Conservation (phyloP, 2,888 invertebrate genomes). For the Leuctra nigra region DNA sequence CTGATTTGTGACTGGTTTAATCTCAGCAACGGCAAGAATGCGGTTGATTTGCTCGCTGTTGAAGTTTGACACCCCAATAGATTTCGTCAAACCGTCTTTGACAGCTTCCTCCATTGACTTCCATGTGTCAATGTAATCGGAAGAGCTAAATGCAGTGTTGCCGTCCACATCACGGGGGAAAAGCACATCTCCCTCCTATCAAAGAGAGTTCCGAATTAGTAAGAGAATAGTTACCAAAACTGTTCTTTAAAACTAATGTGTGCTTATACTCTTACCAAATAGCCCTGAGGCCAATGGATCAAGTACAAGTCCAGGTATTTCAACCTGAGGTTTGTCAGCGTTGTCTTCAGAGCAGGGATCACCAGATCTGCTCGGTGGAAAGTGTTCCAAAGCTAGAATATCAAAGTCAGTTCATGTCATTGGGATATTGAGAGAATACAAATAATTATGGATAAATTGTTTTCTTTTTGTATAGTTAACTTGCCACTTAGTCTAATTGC, state of each 20-base stretch:
- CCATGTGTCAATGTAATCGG: slow-evolving; percentile 69
- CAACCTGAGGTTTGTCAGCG: slow-evolving; percentile 65
- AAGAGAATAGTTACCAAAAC: no score
- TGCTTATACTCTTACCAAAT: no score
- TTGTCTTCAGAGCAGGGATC: slow-evolving; percentile 55
- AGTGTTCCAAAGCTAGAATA: slow-evolving; percentile 77
- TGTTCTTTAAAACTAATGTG: no score
- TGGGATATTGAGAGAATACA: no score
- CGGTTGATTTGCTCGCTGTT: slow-evolving; percentile 65
- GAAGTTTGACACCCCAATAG: slow-evolving; percentile 79
- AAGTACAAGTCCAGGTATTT: slow-evolving; percentile 71
- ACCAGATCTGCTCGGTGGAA: slow-evolving; percentile 76
- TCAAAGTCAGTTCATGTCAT: no score
- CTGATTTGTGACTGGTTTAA: slow-evolving; percentile 62
- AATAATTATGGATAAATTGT: no score
- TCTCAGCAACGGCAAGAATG: slow-evolving; percentile 50
- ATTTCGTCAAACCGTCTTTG: slow-evolving; percentile 58
- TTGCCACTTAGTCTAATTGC: no score
- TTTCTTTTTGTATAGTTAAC: no score
- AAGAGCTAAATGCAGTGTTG: no score
- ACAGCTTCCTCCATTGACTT: slow-evolving; percentile 65
- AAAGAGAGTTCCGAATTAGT: no score
- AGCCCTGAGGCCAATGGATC: slow-evolving; percentile 95
- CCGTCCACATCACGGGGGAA: no score
- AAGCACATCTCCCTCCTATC: no score